phyloP scores from a whole-genome alignment of 2,797 vertebrate species.

The Labroides dimidiatus region DNA sequence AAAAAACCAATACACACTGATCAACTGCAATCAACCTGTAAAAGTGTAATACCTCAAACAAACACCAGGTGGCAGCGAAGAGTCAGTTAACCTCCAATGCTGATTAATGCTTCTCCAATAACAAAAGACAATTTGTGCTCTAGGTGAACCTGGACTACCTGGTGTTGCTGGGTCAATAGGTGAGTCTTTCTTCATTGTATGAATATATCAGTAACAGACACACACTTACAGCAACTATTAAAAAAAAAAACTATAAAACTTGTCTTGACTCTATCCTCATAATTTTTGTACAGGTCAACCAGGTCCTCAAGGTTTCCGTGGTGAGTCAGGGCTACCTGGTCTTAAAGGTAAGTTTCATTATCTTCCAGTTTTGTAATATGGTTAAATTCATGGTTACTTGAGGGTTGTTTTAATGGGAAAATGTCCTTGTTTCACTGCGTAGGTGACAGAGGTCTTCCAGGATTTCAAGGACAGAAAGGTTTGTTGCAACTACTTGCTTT shows the following conservation, averaged over 20 bases:
- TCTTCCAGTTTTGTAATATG: neutral
- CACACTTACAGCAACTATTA: neutral
- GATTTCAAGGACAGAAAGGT: conserved; percentile 92
- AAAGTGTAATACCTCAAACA: neutral
- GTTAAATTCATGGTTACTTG: neutral
- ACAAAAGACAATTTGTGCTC: conserved; percentile 11
- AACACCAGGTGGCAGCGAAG: conserved; percentile 50
- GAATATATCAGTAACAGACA: neutral
- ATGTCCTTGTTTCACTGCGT: conserved; percentile 33
- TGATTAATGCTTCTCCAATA: too few species aligned
- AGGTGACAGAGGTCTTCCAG: conserved; percentile 91
- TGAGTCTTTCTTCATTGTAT: conserved; percentile 65
- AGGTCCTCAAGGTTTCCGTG: conserved; percentile 92
- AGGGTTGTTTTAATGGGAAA: neutral
- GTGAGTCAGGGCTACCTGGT: conserved; percentile 89
- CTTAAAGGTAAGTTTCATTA: conserved; percentile 85
- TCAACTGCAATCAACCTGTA: neutral
- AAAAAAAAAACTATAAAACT: neutral
- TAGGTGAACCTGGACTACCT: conserved; percentile 84
- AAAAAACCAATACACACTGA: too few species aligned
- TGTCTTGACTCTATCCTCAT: neutral
- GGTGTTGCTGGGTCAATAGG: conserved; percentile 87
- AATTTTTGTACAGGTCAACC: conserved; percentile 78
- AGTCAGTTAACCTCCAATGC: neutral
- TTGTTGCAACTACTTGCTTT: conserved; percentile 30